These are phyloP conservation scores for Jacana jacana DNA, from an alignment of 2,113 vertebrate genomes.

Conservation along the genomic window DNA sequence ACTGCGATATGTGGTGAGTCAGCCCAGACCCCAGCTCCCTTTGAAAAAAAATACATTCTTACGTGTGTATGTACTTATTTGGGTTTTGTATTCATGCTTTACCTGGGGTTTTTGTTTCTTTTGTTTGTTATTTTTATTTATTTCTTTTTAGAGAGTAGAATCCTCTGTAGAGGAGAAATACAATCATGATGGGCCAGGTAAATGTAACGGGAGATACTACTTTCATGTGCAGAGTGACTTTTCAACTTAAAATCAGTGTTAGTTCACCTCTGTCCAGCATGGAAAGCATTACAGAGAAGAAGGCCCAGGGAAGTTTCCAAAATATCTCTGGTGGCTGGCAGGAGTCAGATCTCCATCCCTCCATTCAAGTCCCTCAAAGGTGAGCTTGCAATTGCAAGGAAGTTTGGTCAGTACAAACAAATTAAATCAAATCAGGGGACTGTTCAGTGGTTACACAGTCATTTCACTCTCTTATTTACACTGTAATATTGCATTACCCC, in stretches of 20 bases:
- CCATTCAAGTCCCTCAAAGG: background rate
- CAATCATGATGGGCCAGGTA: accelerated
- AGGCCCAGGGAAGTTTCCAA: background rate
- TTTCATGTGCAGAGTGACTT: background rate
- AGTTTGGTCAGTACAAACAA: constrained; percentile 45
- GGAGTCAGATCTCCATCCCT: background rate
- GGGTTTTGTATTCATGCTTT: background rate
- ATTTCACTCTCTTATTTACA: constrained; percentile 51
- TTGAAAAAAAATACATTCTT: background rate
- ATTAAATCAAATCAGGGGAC: constrained; percentile 25
- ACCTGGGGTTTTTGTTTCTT: background rate
- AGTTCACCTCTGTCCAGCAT: background rate
- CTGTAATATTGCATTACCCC: constrained; percentile 64
- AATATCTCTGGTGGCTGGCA: background rate
- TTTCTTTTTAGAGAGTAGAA: background rate
- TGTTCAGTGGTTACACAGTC: constrained; percentile 32
- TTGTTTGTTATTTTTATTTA: no score
- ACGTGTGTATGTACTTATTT: background rate
- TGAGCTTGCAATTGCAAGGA: background rate
- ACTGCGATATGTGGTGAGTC: background rate
- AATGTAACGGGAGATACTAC: background rate
- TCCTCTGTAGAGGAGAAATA: background rate
- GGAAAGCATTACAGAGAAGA: background rate
- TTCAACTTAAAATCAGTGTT: background rate
- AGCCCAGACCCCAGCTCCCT: background rate